Evolutionary conservation across 1,140 invertebrate species (phyloP), one percentile per base, ranked within the genome.

Genomic region (Platyura marginata): DNA sequence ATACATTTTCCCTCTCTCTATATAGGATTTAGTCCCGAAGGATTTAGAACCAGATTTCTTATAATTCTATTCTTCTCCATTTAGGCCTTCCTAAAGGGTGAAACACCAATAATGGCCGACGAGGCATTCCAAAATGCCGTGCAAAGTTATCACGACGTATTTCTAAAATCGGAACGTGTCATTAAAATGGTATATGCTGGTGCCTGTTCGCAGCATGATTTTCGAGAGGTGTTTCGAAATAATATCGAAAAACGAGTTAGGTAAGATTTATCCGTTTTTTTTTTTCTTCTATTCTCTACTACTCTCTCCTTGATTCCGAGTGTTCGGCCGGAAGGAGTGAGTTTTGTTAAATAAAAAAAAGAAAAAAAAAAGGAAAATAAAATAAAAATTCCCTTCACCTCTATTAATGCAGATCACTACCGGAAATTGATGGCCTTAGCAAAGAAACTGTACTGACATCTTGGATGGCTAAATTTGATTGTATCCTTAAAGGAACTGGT

Each of bases 391-490:
- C n/a, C n/a, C n/a, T n/a, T n/a, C n/a, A n/a, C n/a, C n/a, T n/a
- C n/a, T n/a, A n/a, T n/a, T n/a, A n/a, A n/a, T n/a, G n/a, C n/a
- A 81, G 87, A 64, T 94, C 89, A 58, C 74, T 98, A 54, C 94
- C 95, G 48, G 94, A 98, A 74, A 97, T 98, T 58, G 94, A 99
- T 67, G 95, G 95, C 45, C 67, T 98, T 47, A 97, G 91, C 66
- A 99, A 99, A 73, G 95, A 98, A 67, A 97, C 94, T 39, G 93
- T 98, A 19, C 68, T 98, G 51, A 94, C 90, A 40, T 96, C 93
- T 39, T 99, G 95, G 95, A 85, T 99, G 77, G 89, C 91, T 25
- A 99, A 98, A 69, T 98, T 97, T 65, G 96, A 99, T 69, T 90
- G 90, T 61, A 98, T 99, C 57, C 83, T 96, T 58, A 93, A 95